phyloP scores from a whole-genome alignment of 2,113 vertebrate genomes.

The Callithrix jacchus region DNA sequence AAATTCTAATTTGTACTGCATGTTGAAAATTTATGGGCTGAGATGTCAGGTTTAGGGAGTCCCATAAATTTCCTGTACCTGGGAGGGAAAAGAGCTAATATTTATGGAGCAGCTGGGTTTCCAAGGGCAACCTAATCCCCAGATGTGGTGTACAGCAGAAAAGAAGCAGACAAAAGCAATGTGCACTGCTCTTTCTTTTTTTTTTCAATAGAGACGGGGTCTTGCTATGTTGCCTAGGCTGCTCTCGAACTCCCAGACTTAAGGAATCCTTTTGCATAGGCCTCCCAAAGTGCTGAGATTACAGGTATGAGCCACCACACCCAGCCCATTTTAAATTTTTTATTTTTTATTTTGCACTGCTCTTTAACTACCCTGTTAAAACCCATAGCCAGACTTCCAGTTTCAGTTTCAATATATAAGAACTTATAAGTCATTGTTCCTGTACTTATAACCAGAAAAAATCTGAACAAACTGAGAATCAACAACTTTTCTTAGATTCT shows the following conservation, averaged over 20 bases:
- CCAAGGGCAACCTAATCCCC: neutral
- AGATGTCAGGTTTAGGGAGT: neutral
- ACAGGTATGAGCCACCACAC: no score
- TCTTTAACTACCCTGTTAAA: slow-evolving; percentile 3
- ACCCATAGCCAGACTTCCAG: neutral
- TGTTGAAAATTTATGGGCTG: neutral
- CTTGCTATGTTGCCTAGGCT: no score
- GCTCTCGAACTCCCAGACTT: no score
- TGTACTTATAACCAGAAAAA: neutral
- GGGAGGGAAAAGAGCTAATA: neutral
- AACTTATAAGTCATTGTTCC: neutral
- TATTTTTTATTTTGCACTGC: neutral
- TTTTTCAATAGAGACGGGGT: no score
- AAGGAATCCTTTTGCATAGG: no score
- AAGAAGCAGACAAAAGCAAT: neutral
- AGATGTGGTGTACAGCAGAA: neutral
- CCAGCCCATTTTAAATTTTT: no score
- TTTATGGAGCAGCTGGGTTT: neutral
- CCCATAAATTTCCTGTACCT: neutral
- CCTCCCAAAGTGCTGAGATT: no score
- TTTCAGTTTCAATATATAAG: neutral
- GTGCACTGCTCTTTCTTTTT: no score
- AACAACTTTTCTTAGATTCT: neutral
- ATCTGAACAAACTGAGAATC: slow-evolving; percentile 19
- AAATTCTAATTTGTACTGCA: slow-evolving; percentile 18